Evolutionary conservation across 2,888 invertebrate genomes (phyloP), one percentile per base, ranked within the genome.

Genomic region (Carpatolechia fugitivella): DNA sequence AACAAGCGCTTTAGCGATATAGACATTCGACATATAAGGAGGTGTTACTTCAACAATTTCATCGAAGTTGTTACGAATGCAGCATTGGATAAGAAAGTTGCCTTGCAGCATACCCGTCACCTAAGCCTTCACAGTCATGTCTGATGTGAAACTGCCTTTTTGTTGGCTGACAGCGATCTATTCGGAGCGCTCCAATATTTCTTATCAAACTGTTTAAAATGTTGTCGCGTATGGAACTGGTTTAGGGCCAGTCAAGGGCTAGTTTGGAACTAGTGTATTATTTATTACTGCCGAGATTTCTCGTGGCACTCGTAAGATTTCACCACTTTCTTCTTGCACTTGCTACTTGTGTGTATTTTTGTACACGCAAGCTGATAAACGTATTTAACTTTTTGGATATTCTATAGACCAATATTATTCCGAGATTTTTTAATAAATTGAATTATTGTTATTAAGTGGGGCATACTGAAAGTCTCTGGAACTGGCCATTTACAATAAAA

Each of bases 211-310:
- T 72, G 72, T 60, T 63, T 3, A 24, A 24, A 24, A 24, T 24
- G 24, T 24, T 70, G 58, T 14, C 29, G 7, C 14, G 18, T 13
- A 48, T 65, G 61, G 68, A 83, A 85, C 84, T 74, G 76, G 85
- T 86, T 70, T 59, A 41, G 52, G 68, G 55, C 70, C 68, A 66
- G 72, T 73, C 79, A 82, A 88, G 88, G 88, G 85, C 85, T 79
- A 65, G 70, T 65, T 73, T 69, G 68, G 70, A 85, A 82, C 87
- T 83, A 81, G 87, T 86, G 85, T 82, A 87, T 85, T 89, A 89
- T 89, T 86, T 89, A 88, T 86, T 82, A 81, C 80, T 65, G 72
- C 72, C 68, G 76, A 80, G 86, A 88, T 87, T 88, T 89, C 89
- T 88, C 80, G 80, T 64, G 68, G 77, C 72, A 74, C 67, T 76